These are phyloP conservation scores for Eudasyphora cyanicolor DNA, from an alignment of 2,888 invertebrate genomes.

Conservation along the genomic window DNA sequence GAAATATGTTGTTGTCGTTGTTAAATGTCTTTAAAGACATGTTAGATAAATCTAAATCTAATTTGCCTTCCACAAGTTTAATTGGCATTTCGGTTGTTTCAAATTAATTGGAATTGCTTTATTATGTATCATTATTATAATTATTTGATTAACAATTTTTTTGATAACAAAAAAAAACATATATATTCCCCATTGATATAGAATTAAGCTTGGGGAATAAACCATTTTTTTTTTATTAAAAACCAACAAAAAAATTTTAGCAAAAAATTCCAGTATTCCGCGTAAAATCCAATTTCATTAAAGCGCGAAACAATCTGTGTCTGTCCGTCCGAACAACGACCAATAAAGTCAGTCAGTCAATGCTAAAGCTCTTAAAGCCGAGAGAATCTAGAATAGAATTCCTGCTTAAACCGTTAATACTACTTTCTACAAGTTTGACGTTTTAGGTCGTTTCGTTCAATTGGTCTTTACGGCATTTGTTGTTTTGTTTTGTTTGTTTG, in stretches of 20 bases:
- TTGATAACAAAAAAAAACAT: neutral
- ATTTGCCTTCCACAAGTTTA: no score
- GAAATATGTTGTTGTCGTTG: no score
- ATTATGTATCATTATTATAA: neutral
- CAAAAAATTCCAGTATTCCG: conserved; percentile 4
- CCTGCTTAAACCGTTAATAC: conserved; percentile 17
- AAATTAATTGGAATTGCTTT: neutral
- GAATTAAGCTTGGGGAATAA: neutral
- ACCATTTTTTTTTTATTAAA: neutral
- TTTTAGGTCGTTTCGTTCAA: neutral
- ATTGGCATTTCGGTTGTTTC: neutral
- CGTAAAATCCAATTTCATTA: conserved; percentile 4
- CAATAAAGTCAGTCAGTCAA: neutral
- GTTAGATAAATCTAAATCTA: no score
- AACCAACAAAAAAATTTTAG: neutral
- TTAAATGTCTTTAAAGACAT: no score
- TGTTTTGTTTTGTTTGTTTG: neutral
- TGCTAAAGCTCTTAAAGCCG: neutral
- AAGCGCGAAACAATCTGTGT: neutral
- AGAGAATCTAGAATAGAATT: conserved; percentile 6
- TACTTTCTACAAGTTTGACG: neutral
- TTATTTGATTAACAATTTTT: neutral
- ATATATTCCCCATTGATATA: neutral
- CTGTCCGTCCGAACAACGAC: neutral
- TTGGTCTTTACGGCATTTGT: neutral